These are phyloP conservation scores for Aplodontia rufa DNA, from an alignment of 2,113 vertebrate species.

Conservation along the genomic window DNA sequence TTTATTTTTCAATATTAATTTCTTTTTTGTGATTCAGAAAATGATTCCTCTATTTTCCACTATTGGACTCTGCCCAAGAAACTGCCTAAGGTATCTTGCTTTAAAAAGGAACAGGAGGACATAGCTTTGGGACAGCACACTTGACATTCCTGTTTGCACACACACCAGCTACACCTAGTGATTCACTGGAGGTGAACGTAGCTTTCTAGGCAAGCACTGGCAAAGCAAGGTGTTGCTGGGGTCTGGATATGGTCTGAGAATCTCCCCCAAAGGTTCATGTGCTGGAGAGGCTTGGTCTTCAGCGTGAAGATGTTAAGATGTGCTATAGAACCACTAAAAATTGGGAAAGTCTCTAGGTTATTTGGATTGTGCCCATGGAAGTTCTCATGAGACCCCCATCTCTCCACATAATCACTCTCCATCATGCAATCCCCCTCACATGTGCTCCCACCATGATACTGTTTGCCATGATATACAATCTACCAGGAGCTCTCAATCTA, in stretches of 20 bases:
- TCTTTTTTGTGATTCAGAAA: conserved; percentile 17
- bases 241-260: neutral
- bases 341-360: neutral
- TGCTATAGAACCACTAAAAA: neutral
- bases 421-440: neutral
- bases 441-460: neutral
- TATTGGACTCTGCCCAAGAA: conserved; percentile 22
- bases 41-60: neutral
- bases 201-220: neutral
- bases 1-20: conserved; percentile 44
- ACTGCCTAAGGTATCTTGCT: neutral
- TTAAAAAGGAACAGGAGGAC: neutral
- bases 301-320: neutral
- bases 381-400: neutral
- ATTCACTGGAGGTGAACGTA: neutral
- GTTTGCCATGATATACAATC: neutral
- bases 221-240: neutral
- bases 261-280: neutral
- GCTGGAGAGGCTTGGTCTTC: neutral
- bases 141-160: neutral
- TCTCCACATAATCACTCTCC: neutral
- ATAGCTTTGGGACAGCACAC: neutral
- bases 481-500: neutral
- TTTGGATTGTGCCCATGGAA: neutral
- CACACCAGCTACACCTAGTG: neutral